Percentiles rank a stretch among this genome's conserved stretches.
Conservation (phyloP, 2,797 vertebrate species). For the Amniataba percoides region DNA sequence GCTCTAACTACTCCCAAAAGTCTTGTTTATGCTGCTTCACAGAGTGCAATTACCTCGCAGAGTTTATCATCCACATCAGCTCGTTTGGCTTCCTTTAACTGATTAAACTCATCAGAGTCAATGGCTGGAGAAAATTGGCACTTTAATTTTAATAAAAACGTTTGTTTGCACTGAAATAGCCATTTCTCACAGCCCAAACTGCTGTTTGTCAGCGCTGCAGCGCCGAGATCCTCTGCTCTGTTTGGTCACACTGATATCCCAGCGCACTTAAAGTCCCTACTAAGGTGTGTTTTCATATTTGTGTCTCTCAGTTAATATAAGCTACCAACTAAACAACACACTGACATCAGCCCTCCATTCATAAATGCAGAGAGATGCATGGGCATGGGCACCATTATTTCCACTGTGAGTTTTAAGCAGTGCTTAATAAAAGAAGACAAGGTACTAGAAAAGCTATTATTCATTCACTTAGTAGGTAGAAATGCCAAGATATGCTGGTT, state of each 20-base stretch:
- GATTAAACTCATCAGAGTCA: conserved; percentile 67
- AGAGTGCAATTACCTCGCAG: conserved; percentile 67
- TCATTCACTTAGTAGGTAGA: not conserved
- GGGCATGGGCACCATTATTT: not conserved
- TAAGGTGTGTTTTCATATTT: conserved; percentile 2
- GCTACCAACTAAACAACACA: not conserved
- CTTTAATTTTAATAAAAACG: conserved; percentile 60
- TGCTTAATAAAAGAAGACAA: not conserved
- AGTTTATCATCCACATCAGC: conserved; percentile 70
- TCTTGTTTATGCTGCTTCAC: conserved; percentile 69
- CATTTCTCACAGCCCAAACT: conserved; percentile 46
- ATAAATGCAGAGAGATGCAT: not conserved
- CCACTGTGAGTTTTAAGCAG: not conserved
- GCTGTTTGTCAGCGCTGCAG: conserved; percentile 14
- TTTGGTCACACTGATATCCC: conserved; percentile 21
- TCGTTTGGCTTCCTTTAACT: conserved; percentile 66
- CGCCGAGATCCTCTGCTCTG: conserved; percentile 8
- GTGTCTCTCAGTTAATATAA: conserved; percentile 13
- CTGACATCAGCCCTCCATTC: conserved; percentile 2
- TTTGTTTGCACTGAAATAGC: conserved; percentile 53
- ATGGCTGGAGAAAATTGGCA: conserved; percentile 65
- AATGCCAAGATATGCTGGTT: not conserved
- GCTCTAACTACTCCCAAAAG: conserved; percentile 70
- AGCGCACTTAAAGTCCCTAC: not conserved
- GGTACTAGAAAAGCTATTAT: not conserved